These are phyloP conservation scores for Brachypodius melanocephalos DNA, from an alignment of 2,113 vertebrate genomes.

Conservation along the genomic window DNA sequence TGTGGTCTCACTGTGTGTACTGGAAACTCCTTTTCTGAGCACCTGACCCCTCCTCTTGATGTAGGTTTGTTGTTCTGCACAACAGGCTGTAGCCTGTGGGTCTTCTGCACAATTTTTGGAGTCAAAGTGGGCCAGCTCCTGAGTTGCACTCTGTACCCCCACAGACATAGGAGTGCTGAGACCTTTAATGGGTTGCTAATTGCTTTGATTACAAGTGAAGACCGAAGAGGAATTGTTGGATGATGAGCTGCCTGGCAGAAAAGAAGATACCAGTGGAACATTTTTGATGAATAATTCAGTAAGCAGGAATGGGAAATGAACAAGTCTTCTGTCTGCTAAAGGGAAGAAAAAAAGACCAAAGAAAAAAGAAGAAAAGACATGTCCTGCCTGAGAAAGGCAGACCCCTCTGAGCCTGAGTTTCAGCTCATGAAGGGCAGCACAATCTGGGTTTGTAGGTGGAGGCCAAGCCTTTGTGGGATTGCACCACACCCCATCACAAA, in stretches of 20 bases:
- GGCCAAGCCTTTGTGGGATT: not conserved
- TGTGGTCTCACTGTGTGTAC: not conserved
- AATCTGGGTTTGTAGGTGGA: not conserved
- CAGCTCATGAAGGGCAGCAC: accelerated
- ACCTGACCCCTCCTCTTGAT: accelerated
- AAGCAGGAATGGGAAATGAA: slow-evolving; percentile 67
- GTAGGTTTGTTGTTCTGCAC: not conserved
- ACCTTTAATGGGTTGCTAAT: slow-evolving; percentile 70
- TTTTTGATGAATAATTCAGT: slow-evolving; percentile 77
- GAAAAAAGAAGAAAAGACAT: not conserved
- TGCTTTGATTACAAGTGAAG: slow-evolving; percentile 65
- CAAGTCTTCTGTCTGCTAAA: slow-evolving; percentile 59
- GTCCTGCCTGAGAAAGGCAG: not conserved
- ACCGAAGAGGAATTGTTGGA: slow-evolving; percentile 63
- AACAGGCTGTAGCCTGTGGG: not conserved
- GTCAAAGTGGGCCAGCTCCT: not conserved
- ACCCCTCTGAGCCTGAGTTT: not conserved
- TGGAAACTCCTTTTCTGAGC: not conserved
- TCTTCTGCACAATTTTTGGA: not conserved
- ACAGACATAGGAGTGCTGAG: not conserved
- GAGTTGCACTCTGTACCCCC: not conserved
- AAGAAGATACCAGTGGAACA: slow-evolving; percentile 67
- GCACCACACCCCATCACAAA: not conserved
- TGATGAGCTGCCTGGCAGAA: slow-evolving; percentile 64
- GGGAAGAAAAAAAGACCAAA: slow-evolving; percentile 9